Conservation (phyloP, 2,113 vertebrate species). For the Puntigrus tetrazona region DNA sequence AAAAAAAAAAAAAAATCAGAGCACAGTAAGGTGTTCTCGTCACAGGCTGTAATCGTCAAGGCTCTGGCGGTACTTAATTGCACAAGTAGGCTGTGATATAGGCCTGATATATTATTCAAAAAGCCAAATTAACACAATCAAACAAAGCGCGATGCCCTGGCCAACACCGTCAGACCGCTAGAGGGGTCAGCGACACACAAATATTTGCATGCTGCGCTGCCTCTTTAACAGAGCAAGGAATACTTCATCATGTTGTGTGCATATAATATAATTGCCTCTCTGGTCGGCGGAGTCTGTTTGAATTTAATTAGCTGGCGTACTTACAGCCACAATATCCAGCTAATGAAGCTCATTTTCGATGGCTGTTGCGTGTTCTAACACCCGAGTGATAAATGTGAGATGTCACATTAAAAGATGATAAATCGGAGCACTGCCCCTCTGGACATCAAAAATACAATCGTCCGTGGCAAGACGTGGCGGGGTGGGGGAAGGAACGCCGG, state of each 20-base stretch:
- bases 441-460: slow-evolving; percentile 58
- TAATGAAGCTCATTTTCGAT: slow-evolving; percentile 63
- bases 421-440: slow-evolving; percentile 57
- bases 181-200: slow-evolving; percentile 65
- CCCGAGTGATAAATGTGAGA: slow-evolving; percentile 65
- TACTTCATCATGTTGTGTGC: slow-evolving; percentile 61
- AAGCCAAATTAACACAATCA: slow-evolving; percentile 56
- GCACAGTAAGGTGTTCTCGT: slow-evolving; percentile 26
- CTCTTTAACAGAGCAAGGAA: slow-evolving; percentile 57
- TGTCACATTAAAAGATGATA: slow-evolving; percentile 66
- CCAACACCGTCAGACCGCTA: slow-evolving; percentile 18
- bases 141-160: slow-evolving; percentile 41
- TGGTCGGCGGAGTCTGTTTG: slow-evolving; percentile 58
- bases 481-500: neutral
- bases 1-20: neutral
- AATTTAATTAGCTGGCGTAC: slow-evolving; percentile 64
- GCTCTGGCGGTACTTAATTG: slow-evolving; percentile 48
- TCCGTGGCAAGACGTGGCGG: slow-evolving; percentile 11
- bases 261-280: slow-evolving; percentile 63
- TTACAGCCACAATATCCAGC: slow-evolving; percentile 53
- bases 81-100: slow-evolving; percentile 25
- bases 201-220: slow-evolving; percentile 63
- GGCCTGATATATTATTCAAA: slow-evolving; percentile 58
- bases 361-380: slow-evolving; percentile 51
- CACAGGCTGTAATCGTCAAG: slow-evolving; percentile 22